Evolutionary conservation across 1,140 invertebrate genomes (phyloP), one percentile per base, ranked within the genome.

Genomic region (Procambarus virginalis): DNA sequence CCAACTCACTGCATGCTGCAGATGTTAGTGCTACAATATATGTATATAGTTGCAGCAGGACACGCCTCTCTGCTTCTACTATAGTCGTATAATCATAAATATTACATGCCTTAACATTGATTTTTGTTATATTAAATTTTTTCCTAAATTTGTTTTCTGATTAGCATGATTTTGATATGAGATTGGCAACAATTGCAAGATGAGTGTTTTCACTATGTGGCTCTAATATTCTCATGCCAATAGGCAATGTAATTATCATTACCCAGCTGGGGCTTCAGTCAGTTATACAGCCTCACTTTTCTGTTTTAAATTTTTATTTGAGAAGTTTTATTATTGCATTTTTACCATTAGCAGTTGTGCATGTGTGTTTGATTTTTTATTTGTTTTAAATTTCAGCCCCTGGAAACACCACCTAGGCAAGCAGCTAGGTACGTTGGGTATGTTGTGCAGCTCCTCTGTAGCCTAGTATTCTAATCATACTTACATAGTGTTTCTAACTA

Each of bases 341-440:
- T 87, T 83, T 64, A 87, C 73, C n/a, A 68, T 46, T 82, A 89
- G 77, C 89, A 84, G 73, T 89, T 90, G 86, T 91, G 91, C 90
- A 91, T 89, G 82, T 86, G 68, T 91, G 87, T 93, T 92, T 90
- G 89, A 90, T 92, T 89, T 91, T 89, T 80, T 91, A 94, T 94
- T 95, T 94, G 95, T 94, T 95, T 95, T 92, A 85, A 93, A 95
- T 95, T 95, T 95, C 95, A 95, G 95, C 94, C 95, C 94, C 95
- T 95, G 95, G 95, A 95, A 94, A 94, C 95, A 94, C 94, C 93
- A 84, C 93, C 94, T 93, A 94, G 93, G 93, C 93, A 93, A 93
- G 94, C 95, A 95, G 95, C 95, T 95, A 95, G 95, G 95, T 95
- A 95, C 94, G 95, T 94, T 91, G 84, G 78, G 60, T 81, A 78